phyloP scores from a whole-genome alignment of 2,797 vertebrate genomes.

The Cuculus canorus region DNA sequence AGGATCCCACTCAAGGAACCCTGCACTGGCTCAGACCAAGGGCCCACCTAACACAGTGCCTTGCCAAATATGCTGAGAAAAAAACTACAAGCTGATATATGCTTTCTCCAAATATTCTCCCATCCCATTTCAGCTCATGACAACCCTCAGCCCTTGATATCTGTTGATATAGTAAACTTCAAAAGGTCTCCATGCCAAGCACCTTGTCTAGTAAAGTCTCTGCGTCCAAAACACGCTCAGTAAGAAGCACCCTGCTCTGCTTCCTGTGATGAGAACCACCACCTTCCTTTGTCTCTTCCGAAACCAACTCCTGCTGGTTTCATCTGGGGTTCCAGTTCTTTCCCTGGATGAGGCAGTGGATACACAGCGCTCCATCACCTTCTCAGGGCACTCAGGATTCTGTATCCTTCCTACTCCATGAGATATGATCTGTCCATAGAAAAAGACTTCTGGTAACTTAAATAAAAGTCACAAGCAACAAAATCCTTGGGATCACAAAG shows the following conservation, averaged over 20 bases:
- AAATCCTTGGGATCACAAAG: not conserved
- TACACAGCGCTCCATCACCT: not conserved
- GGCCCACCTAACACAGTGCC: not conserved
- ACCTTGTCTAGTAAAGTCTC: not conserved
- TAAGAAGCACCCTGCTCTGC: not conserved
- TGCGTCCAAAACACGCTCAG: not conserved
- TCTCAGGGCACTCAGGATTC: not conserved
- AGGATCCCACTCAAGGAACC: not conserved
- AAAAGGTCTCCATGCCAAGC: not conserved
- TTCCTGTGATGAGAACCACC: fast-evolving
- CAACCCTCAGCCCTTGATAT: not conserved
- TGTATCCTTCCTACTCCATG: not conserved
- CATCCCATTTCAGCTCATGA: not conserved
- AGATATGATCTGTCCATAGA: not conserved
- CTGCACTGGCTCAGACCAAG: not conserved
- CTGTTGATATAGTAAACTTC: not conserved
- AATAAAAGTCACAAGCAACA: not conserved
- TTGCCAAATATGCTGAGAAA: not conserved
- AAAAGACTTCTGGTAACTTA: not conserved
- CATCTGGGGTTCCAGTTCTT: not conserved
- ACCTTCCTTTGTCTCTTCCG: not conserved
- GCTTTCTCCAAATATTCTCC: not conserved
- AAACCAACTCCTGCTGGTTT: not conserved
- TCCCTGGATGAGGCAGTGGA: not conserved
- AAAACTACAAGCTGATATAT: not conserved